Evolutionary conservation across 2,113 vertebrate species (phyloP).

Genomic region (Haemorhous mexicanus): DNA sequence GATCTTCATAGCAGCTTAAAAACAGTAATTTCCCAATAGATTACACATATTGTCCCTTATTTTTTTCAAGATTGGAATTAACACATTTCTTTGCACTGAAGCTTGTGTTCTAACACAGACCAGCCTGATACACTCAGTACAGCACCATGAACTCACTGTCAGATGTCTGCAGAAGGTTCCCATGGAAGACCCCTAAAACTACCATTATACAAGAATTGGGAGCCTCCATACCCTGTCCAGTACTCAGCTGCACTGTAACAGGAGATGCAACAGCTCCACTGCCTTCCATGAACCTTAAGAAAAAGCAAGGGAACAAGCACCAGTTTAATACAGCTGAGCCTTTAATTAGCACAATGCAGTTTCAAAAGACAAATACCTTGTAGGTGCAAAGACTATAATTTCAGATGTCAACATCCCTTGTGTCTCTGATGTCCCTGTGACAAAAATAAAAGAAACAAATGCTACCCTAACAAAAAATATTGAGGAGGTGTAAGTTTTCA

Average conservation of each 20-base stretch:
- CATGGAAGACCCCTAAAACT: fast-evolving
- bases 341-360: background rate
- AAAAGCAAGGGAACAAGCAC: background rate
- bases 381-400: background rate
- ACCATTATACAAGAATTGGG: fast-evolving
- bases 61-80: background rate
- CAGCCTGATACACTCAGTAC: background rate
- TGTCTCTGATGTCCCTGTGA: background rate
- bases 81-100: background rate
- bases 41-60: background rate
- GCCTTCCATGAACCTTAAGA: background rate
- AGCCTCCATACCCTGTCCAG: background rate
- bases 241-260: background rate
- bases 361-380: background rate
- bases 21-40: background rate
- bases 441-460: fast-evolving
- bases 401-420: background rate
- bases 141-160: background rate
- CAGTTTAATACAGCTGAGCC: background rate
- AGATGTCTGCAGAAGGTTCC: background rate
- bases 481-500: background rate
- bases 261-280: background rate
- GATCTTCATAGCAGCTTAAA: background rate
- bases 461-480: background rate
- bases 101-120: background rate